A percentile compares a stretch with the other conserved stretches of the same genome.
phyloP scores from a whole-genome alignment of 2,797 vertebrate species.

The Hippopotamyrus pictus region DNA sequence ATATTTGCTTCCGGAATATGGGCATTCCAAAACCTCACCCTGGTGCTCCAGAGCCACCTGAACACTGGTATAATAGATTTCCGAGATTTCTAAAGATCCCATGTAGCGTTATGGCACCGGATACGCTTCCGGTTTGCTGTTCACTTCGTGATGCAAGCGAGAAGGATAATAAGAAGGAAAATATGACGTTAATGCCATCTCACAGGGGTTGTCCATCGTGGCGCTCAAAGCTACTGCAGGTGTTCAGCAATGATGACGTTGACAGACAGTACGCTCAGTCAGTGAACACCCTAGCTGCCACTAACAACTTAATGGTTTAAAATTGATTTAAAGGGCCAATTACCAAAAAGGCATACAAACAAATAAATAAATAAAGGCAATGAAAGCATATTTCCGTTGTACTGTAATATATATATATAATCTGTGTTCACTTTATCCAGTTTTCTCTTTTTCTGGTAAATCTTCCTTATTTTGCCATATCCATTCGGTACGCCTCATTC shows the following conservation, averaged over 20 bases:
- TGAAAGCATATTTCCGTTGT: background rate
- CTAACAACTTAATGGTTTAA: constrained; percentile 26
- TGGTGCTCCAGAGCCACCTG: background rate
- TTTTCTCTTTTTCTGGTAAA: background rate
- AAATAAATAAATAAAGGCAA: background rate
- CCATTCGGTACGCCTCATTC: background rate
- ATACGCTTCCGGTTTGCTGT: constrained; percentile 29
- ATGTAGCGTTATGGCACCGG: too few relatives aligned
- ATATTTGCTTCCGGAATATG: background rate
- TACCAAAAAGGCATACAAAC: background rate
- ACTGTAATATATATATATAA: background rate
- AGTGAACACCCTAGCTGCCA: constrained; percentile 28
- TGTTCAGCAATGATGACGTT: constrained; percentile 26
- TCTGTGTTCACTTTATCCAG: background rate
- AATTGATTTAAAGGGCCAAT: constrained; percentile 26
- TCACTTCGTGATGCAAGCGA: constrained; percentile 27
- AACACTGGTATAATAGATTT: background rate
- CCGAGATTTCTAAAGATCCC: background rate
- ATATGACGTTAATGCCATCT: constrained; percentile 33
- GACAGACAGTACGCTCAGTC: constrained; percentile 30
- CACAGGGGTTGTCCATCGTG: constrained; percentile 31
- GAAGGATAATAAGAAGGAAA: constrained; percentile 23
- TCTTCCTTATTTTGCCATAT: background rate
- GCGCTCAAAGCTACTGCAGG: constrained; percentile 26
- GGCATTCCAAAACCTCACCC: background rate